Evolutionary conservation across 2,113 vertebrate genomes (phyloP).

Genomic region (Seriola dumerili): DNA sequence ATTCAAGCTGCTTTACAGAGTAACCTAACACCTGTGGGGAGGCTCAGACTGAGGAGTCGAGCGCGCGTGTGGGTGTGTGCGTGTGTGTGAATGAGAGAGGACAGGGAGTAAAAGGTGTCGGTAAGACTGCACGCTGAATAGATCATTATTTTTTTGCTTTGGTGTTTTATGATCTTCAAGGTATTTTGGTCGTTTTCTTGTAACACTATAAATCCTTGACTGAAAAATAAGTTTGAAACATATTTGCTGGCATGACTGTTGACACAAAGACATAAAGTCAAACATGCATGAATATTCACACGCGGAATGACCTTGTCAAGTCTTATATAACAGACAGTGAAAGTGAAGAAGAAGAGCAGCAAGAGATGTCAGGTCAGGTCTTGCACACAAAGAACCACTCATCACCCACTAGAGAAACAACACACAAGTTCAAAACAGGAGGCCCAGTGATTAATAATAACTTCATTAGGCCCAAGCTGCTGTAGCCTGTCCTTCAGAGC

Average conservation of each 20-base stretch:
- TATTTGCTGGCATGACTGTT: background rate
- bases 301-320: slow-evolving; percentile 26
- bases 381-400: slow-evolving; percentile 72
- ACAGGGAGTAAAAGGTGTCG: slow-evolving; percentile 43
- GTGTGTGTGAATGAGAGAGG: slow-evolving; percentile 39
- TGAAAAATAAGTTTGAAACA: slow-evolving; percentile 22
- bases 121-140: slow-evolving; percentile 23
- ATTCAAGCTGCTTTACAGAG: slow-evolving; percentile 77
- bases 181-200: background rate
- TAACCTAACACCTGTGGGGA: slow-evolving; percentile 82
- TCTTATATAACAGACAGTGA: slow-evolving; percentile 21
- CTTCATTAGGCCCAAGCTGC: slow-evolving; percentile 83
- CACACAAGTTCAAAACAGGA: slow-evolving; percentile 82
- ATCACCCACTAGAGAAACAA: slow-evolving; percentile 81
- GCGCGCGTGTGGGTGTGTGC: slow-evolving; percentile 29
- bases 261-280: slow-evolving; percentile 8
- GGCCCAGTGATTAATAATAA: slow-evolving; percentile 85
- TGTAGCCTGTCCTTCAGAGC: slow-evolving; percentile 84
- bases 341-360: slow-evolving; percentile 51
- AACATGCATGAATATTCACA: slow-evolving; percentile 1
- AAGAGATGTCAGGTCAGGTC: slow-evolving; percentile 55
- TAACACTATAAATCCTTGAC: too few species aligned
- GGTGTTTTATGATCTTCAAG: slow-evolving; percentile 25
- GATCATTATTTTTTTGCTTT: slow-evolving; percentile 32
- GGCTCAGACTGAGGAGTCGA: slow-evolving; percentile 43